Evolutionary conservation across 30 jellyfish, hydroid and myxozoan species (phyloP).

Genomic region (Aurelia aurita): DNA sequence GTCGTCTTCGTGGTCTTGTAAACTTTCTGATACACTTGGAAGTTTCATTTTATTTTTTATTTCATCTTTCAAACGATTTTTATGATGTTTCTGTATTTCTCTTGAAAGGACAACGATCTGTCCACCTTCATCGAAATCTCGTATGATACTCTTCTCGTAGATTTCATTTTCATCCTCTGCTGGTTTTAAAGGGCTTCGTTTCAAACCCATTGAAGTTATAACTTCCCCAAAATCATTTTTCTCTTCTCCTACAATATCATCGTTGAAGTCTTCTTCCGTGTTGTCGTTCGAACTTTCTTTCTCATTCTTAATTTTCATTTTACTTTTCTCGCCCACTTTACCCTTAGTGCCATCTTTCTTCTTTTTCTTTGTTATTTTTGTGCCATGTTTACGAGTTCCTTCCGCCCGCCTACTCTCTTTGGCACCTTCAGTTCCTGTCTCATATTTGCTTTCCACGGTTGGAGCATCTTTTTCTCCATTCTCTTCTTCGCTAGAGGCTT

Average conservation of each 20-base stretch:
- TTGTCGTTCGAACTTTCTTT: neutral
- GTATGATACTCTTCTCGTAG: neutral
- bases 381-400: no score
- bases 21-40: constrained; percentile 17
- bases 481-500: no score
- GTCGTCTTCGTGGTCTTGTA: neutral
- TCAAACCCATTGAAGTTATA: neutral
- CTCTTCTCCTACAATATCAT: neutral
- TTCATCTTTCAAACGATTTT: neutral
- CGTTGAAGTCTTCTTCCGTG: neutral
- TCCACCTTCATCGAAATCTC: neutral
- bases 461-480: no score
- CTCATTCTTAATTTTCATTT: neutral
- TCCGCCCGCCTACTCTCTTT: no score
- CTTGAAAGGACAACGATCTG: neutral
- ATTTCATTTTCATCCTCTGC: neutral
- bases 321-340: neutral
- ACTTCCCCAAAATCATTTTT: neutral
- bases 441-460: no score
- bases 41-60: neutral
- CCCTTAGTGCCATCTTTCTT: neutral
- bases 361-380: neutral
- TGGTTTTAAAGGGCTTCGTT: neutral
- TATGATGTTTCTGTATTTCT: neutral
- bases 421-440: no score